Evolutionary conservation across 2,888 invertebrate species (phyloP).

Genomic region (Cephus sareptanus): DNA sequence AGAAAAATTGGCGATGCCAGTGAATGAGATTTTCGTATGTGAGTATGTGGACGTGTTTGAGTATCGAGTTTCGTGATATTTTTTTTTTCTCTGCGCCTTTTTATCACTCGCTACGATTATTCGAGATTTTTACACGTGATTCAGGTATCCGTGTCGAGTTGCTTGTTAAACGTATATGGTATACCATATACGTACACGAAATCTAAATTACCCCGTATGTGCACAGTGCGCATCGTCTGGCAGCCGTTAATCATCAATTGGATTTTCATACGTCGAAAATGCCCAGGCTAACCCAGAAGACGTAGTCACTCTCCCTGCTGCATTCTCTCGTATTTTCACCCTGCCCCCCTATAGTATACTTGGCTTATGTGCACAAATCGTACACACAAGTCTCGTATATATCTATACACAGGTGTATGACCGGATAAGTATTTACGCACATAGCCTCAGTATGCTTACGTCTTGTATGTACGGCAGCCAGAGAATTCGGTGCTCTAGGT

Average conservation of each 20-base stretch:
- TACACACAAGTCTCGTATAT: not conserved
- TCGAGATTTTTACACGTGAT: not conserved
- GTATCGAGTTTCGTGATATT: not conserved
- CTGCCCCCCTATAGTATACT: not conserved
- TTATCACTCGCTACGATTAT: not conserved
- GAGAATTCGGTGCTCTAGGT: constrained; percentile 24
- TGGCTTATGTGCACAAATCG: not conserved
- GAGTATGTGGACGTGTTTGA: not conserved
- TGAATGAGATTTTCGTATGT: not conserved
- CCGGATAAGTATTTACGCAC: not conserved
- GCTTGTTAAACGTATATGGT: not conserved
- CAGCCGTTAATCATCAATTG: constrained; percentile 29
- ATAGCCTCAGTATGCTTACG: not conserved
- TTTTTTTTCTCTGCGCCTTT: not conserved
- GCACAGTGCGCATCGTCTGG: not conserved
- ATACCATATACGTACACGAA: not conserved
- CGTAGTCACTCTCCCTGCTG: not conserved
- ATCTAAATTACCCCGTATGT: not conserved
- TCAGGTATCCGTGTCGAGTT: not conserved
- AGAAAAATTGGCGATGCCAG: not conserved
- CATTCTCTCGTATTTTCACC: not conserved
- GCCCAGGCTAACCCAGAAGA: not conserved
- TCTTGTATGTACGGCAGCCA: not conserved
- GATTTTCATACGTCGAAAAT: constrained; percentile 36
- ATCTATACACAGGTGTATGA: not conserved